phyloP scores from a whole-genome alignment of 2,113 vertebrate species.

The Heterotis niloticus region DNA sequence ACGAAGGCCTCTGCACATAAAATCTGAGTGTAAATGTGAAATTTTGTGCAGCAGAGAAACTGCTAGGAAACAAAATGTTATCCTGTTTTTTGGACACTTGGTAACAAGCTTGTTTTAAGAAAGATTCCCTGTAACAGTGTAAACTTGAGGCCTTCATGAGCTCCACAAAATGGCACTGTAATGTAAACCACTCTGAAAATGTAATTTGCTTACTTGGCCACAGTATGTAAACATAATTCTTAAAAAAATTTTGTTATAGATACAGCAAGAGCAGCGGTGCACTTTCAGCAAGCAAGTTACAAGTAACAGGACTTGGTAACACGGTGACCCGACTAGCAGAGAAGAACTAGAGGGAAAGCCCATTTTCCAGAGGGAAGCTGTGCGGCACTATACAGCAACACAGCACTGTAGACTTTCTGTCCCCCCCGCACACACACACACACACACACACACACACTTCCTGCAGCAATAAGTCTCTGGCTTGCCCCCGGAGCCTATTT shows the following conservation, averaged over 20 bases:
- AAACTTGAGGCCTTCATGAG: constrained; percentile 22
- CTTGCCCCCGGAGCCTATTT: constrained; percentile 60
- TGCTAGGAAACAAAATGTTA: constrained; percentile 26
- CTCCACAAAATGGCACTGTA: constrained; percentile 10
- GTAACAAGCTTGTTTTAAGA: constrained; percentile 31
- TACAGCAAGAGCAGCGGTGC: background rate
- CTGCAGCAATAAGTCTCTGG: constrained; percentile 27
- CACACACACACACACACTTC: constrained; percentile 2
- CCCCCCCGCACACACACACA: no score
- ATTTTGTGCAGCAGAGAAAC: background rate
- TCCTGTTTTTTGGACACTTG: constrained; percentile 36
- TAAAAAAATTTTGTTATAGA: constrained; percentile 33
- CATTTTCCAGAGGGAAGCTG: no score
- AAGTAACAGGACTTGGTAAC: background rate
- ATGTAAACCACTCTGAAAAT: constrained; percentile 60
- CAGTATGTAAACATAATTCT: constrained; percentile 43
- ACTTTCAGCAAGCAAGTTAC: no score
- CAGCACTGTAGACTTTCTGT: constrained; percentile 34
- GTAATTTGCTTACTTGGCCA: constrained; percentile 54
- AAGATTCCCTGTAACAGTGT: constrained; percentile 23
- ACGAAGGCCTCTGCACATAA: background rate
- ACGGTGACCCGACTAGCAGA: background rate
- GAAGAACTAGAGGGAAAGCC: no score
- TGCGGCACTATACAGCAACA: constrained; percentile 31
- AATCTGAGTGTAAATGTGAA: background rate